Conservation (phyloP, 2,888 invertebrate genomes). For the Hirtodrosophila duncani region DNA sequence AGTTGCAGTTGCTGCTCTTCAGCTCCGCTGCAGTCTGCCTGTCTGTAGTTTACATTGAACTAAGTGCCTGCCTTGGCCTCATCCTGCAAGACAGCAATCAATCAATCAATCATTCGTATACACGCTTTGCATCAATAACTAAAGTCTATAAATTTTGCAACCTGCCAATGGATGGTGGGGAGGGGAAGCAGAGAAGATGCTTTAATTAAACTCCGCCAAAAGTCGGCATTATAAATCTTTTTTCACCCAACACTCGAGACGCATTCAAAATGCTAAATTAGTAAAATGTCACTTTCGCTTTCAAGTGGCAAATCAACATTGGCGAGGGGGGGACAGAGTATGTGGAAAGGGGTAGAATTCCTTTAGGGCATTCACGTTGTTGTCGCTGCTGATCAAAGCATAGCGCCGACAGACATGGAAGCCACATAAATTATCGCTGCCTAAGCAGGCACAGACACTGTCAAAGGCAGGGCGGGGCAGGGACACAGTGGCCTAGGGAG, state of each 20-base stretch:
- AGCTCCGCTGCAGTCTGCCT: no score
- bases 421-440: conserved; percentile 66
- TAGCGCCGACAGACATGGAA: conserved; percentile 43
- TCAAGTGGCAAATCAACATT: conserved; percentile 33
- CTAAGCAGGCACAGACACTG: conserved; percentile 65
- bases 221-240: conserved; percentile 50
- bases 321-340: no score
- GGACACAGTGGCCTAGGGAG: conserved; percentile 2
- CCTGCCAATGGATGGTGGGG: conserved; percentile 6
- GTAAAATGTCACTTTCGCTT: conserved; percentile 72
- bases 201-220: conserved; percentile 46
- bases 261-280: conserved; percentile 71
- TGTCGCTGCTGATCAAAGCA: conserved; percentile 52
- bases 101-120: conserved; percentile 3
- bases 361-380: conserved; percentile 19
- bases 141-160: conserved; percentile 6
- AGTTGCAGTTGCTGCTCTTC: no score
- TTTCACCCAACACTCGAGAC: conserved; percentile 43
- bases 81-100: background rate
- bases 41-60: no score
- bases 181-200: conserved; percentile 21
- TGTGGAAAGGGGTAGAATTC: no score
- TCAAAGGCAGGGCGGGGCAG: conserved; percentile 9
- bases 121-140: conserved; percentile 11
- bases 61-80: no score